Conservation (phyloP, 1,140 invertebrate genomes). For the Drosophila eugracilis region DNA sequence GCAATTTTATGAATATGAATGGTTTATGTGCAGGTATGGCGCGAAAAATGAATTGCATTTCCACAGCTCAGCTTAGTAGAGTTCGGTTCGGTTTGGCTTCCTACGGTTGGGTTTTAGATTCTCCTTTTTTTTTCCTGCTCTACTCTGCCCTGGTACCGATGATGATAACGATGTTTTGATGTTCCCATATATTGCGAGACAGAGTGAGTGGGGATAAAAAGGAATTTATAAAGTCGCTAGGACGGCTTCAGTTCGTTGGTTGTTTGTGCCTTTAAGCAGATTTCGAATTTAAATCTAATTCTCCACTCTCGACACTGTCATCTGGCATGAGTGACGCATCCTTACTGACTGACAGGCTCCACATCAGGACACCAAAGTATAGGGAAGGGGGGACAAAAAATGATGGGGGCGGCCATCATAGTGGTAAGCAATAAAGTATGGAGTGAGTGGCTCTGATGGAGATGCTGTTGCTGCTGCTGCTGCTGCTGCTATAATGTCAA, state of each 20-base stretch:
- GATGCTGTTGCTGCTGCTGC: too few species aligned
- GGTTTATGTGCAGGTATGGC: constrained; percentile 56
- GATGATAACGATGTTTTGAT: constrained; percentile 53
- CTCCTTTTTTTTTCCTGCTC: not conserved
- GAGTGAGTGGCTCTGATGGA: constrained; percentile 50
- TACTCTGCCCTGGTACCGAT: constrained; percentile 16
- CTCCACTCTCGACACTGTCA: constrained; percentile 74
- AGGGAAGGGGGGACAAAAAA: constrained; percentile 5
- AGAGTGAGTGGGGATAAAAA: constrained; percentile 41
- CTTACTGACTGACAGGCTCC: constrained; percentile 63
- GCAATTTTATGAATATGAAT: constrained; percentile 84
- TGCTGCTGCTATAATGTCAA: constrained; percentile 64
- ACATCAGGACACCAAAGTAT: constrained; percentile 29
- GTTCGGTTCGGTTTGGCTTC: constrained; percentile 11
- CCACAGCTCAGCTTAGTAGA: constrained; percentile 27
- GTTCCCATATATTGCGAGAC: constrained; percentile 29
- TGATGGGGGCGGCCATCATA: constrained; percentile 17
- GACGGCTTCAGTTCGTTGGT: constrained; percentile 7
- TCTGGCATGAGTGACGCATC: constrained; percentile 64
- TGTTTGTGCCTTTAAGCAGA: constrained; percentile 61
- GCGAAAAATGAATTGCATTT: constrained; percentile 58
- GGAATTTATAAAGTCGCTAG: constrained; percentile 59
- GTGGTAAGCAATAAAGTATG: constrained; percentile 38
- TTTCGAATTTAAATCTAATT: constrained; percentile 77
- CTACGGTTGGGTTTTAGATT: not conserved